Evolutionary conservation across 2,113 vertebrate species (phyloP), one percentile per base, ranked within the genome.

Genomic region (Scalopus aquaticus): DNA sequence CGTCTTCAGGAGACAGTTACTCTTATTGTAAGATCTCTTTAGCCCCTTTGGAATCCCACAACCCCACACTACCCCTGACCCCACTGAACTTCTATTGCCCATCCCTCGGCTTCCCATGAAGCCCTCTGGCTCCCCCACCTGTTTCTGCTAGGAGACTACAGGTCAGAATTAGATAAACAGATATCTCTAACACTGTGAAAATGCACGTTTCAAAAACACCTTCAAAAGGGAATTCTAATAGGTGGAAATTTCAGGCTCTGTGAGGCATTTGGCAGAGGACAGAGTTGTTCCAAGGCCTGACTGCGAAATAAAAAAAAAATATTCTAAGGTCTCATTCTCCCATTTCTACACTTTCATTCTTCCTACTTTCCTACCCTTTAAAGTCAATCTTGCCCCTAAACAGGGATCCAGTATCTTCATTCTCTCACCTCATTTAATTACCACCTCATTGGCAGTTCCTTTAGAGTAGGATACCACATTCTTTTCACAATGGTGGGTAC

Each of bases 201-300:
- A 88, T 44, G 32, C 15, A 79, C 6, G 5, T 35, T 51, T 96
- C 64, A 5, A n/a, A 93, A 80, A 80, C 5, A 49, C 0, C 28
- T 90, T 90, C 51, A 81, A 42, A 94, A 87, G 65, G 7, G 78
- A 87, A 91, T 91, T 89, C 39, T 60, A 95, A 88, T n/a, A 22
- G 28, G 10, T 39, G 49, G 67, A 87, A 74, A 92, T 65, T 81
- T 85, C 56, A 92, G 19, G 8, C 24, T 92, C 60, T 37, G 8
- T 64, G 65, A 56, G 49, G 88, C 86, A 78, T 26, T 22, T 73
- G 16, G 24, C 76, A 76, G 30, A 85, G 62, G 35, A 46, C 16
- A 90, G 11, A 3, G 49, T 13, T 77, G 3, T 58, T 28, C 17
- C 46, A 93, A 32, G 11, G 5, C 12, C 56, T 90, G 42, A 77